Evolutionary conservation across 2,797 vertebrate species (phyloP).

Genomic region (Ptychadena robeensis): DNA sequence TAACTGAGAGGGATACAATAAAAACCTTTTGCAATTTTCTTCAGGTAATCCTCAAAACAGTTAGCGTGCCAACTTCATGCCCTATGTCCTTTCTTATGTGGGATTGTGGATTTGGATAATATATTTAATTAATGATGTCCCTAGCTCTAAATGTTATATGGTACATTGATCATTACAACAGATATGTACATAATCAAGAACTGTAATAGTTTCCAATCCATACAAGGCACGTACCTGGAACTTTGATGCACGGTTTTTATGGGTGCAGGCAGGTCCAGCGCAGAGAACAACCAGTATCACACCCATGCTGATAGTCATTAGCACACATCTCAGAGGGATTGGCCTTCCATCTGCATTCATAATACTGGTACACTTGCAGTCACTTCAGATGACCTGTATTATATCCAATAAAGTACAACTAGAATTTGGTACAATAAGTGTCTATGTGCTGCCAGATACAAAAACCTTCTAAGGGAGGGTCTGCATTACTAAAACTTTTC

Average conservation of each 20-base stretch:
- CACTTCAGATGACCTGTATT: background rate
- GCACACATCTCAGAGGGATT: slow-evolving; percentile 53
- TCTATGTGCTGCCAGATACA: background rate
- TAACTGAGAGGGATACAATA: background rate
- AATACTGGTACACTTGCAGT: background rate
- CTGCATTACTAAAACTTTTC: background rate
- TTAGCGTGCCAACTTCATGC: background rate
- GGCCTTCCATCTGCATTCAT: slow-evolving; percentile 41
- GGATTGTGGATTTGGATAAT: too few relatives aligned
- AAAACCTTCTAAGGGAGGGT: background rate
- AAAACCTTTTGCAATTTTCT: too few relatives aligned
- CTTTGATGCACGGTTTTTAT: slow-evolving; percentile 53
- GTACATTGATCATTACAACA: background rate
- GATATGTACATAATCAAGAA: background rate
- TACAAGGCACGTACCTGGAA: slow-evolving; percentile 43
- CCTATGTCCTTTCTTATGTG: too few relatives aligned
- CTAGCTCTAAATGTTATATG: background rate
- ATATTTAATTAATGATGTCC: background rate
- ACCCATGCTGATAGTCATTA: slow-evolving; percentile 57
- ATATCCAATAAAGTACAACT: background rate
- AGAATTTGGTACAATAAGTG: background rate
- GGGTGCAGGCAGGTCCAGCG: slow-evolving; percentile 57
- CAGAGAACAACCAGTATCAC: slow-evolving; percentile 51
- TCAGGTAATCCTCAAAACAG: too few relatives aligned
- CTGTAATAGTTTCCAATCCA: background rate